A percentile compares a stretch with the other conserved stretches of the same genome.
These are phyloP conservation scores for Helleia helle DNA, from an alignment of 2,888 invertebrate species.

Conservation along the genomic window DNA sequence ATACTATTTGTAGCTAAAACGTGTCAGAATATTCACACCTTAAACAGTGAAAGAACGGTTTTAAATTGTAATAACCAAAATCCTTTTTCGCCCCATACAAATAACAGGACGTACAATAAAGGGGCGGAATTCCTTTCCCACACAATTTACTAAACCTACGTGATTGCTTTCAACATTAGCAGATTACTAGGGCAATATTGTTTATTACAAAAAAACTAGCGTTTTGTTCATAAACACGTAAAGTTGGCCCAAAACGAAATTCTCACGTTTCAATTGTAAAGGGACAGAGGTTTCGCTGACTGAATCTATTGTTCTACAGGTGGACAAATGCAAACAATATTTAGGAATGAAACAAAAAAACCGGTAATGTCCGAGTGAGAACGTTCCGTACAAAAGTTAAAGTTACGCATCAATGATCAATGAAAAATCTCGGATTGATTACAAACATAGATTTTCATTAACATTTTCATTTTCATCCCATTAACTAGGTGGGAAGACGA, in stretches of 20 bases:
- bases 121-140: slow-evolving; percentile 54
- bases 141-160: slow-evolving; percentile 47
- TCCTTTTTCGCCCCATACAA: slow-evolving; percentile 12
- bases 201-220: slow-evolving; percentile 45
- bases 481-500: too few relatives aligned
- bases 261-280: slow-evolving; percentile 63
- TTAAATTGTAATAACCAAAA: not conserved
- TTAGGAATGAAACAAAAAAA: slow-evolving; percentile 31
- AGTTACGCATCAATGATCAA: too few relatives aligned
- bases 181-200: slow-evolving; percentile 53
- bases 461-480: too few relatives aligned
- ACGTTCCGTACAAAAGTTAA: too few relatives aligned
- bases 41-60: too few relatives aligned
- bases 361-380: too few relatives aligned
- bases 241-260: slow-evolving; percentile 51
- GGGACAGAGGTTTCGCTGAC: slow-evolving; percentile 58
- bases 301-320: slow-evolving; percentile 55
- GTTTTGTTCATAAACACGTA: too few relatives aligned
- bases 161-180: slow-evolving; percentile 57
- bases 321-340: slow-evolving; percentile 59
- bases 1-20: too few relatives aligned
- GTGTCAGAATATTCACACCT: too few relatives aligned
- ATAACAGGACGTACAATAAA: slow-evolving; percentile 34
- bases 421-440: too few relatives aligned
- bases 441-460: too few relatives aligned